A percentile compares a stretch with the other conserved stretches of the same genome.
Conservation (phyloP, 2,888 invertebrate genomes). For the Tetranychus truncatus region DNA sequence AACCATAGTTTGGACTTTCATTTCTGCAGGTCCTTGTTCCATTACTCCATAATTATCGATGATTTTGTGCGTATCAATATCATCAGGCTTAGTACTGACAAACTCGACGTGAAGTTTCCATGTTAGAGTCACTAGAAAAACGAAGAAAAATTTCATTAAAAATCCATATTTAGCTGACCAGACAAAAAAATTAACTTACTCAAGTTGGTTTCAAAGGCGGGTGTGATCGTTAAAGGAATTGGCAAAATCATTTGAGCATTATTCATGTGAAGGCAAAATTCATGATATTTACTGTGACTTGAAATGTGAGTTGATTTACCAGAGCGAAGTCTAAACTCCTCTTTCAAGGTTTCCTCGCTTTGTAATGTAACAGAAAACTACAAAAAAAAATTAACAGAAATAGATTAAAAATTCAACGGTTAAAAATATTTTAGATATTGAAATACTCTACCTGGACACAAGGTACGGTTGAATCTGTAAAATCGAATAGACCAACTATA, state of each 20-base stretch:
- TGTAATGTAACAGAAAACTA: slow-evolving; percentile 77
- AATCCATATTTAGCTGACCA: neutral
- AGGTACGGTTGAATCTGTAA: slow-evolving; percentile 66
- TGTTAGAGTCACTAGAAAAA: slow-evolving; percentile 53
- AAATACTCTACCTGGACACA: slow-evolving; percentile 56
- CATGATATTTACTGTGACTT: slow-evolving; percentile 65
- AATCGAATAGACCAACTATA: slow-evolving; percentile 87
- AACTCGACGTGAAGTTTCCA: slow-evolving; percentile 97
- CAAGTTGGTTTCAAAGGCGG: slow-evolving; percentile 78
- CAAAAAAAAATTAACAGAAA: slow-evolving; percentile 13
- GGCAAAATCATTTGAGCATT: slow-evolving; percentile 78
- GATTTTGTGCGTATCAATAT: slow-evolving; percentile 3
- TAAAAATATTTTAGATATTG: neutral
- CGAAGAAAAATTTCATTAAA: slow-evolving; percentile 20
- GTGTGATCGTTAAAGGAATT: slow-evolving; percentile 82
- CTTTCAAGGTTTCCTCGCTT: slow-evolving; percentile 57
- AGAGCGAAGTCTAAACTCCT: slow-evolving; percentile 34
- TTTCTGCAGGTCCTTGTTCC: slow-evolving; percentile 65
- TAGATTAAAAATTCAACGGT: neutral
- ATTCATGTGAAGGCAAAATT: slow-evolving; percentile 62
- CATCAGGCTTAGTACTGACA: slow-evolving; percentile 49
- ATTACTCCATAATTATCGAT: slow-evolving; percentile 35
- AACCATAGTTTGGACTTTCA: slow-evolving; percentile 91
- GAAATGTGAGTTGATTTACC: slow-evolving; percentile 33
- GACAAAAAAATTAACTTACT: slow-evolving; percentile 37